Evolutionary conservation across 2,888 invertebrate species (phyloP), one percentile per base, ranked within the genome.

Genomic region (Ophraella communa): DNA sequence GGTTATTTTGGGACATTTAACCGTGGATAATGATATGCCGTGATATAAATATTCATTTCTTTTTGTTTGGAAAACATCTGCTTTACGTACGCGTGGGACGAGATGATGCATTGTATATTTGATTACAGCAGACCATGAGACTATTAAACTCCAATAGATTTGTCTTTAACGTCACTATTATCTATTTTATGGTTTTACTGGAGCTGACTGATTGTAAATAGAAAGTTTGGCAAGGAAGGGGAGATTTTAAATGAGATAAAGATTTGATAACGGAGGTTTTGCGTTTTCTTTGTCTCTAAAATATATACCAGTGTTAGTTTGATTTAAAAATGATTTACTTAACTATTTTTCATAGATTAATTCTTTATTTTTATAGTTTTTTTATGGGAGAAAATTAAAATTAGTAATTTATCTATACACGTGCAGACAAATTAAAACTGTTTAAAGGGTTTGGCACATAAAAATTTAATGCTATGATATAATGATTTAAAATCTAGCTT

Each of bases 151-250:
- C 51, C 52, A 10, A 45, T 55, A 51, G 49, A 24, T 56, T 51
- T 17, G 27, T 24, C 17, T 10, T 54, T 23, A 23, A 58, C 39
- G 17, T 63, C 52, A 42, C 24, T 35, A 49, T 47, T 23, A 44
- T 62, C 35, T 33, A 52, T 42, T 55, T 35, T 18, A 18, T 35
- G 54, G 47, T 8, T 10, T 62, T 66, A 70, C 70, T 67, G 63
- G 62, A 65, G 59, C 64, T 72, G 70, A 58, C 47, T 55, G 66
- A 66, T 70, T 73, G 73, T 68, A 62, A 76, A 79, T 80, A 80
- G 81, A 81, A 81, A 81, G 81, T 81, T 81, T 80, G 79, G 80
- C 81, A 79, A 52, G 20, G 60, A 52, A 78, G 77, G 77, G 65
- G 62, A 68, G 63, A 66, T 69, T 63, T 58, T 17, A 65, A 65